Evolutionary conservation across 2,888 invertebrate genomes (phyloP).

Genomic region (Polydesmus complanatus): DNA sequence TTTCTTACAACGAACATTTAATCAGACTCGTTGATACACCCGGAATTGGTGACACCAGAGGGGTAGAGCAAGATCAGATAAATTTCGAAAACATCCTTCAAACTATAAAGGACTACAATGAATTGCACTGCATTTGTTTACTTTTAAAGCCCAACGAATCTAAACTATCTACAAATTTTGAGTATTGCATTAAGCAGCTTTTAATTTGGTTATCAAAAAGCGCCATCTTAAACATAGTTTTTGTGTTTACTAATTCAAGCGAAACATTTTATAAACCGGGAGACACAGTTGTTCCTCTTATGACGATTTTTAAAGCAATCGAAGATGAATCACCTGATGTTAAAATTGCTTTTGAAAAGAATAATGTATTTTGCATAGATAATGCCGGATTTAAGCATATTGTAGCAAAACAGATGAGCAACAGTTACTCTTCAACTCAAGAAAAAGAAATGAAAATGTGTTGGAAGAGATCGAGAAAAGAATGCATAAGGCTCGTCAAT

Average conservation of each 20-base stretch:
- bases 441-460: too few relatives aligned
- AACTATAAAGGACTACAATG: constrained; percentile 1
- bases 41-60: constrained; percentile 23
- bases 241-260: constrained; percentile 23
- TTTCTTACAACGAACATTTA: constrained; percentile 2
- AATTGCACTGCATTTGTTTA: constrained; percentile 17
- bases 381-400: too few relatives aligned
- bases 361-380: too few relatives aligned
- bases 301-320: too few relatives aligned
- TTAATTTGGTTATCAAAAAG: constrained; percentile 21
- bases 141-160: constrained; percentile 21
- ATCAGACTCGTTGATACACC: constrained; percentile 24
- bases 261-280: constrained; percentile 17
- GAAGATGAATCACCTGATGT: too few relatives aligned
- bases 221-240: constrained; percentile 22
- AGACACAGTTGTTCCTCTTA: too few relatives aligned
- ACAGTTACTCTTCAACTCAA: too few relatives aligned
- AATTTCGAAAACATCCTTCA: constrained; percentile 19
- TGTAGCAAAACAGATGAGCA: too few relatives aligned
- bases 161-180: constrained; percentile 18
- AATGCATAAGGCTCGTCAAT: too few relatives aligned
- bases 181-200: constrained; percentile 23
- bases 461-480: too few relatives aligned
- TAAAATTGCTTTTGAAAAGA: too few relatives aligned
- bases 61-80: constrained; percentile 21